Conservation (phyloP, 1,140 invertebrate genomes). For the Zaprionus kolodkinae region DNA sequence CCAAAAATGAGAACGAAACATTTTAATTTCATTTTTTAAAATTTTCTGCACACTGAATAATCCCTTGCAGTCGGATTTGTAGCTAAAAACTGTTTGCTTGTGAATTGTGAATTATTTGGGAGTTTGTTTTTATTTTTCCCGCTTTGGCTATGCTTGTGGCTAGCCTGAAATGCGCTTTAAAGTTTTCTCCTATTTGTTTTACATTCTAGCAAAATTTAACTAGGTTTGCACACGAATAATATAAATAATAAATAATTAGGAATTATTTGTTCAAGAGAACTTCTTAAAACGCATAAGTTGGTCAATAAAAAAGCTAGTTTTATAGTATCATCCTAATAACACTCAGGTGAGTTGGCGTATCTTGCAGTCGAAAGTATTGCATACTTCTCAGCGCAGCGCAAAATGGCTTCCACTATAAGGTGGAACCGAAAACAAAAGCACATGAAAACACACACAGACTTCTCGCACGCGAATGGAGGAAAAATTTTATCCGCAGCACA, state of each 20-base stretch:
- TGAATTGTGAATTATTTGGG: constrained; percentile 16
- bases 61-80: constrained; percentile 20
- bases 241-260: too few species aligned
- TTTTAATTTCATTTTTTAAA: constrained; percentile 32
- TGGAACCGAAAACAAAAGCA: constrained; percentile 11
- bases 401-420: constrained; percentile 24
- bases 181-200: background rate
- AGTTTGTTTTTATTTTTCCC: background rate
- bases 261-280: too few species aligned
- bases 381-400: constrained; percentile 19
- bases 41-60: constrained; percentile 2
- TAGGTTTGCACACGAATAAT: background rate
- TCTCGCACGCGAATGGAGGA: background rate
- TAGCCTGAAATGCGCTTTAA: constrained; percentile 12
- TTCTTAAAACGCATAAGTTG: background rate
- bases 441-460: background rate
- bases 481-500: constrained; percentile 15
- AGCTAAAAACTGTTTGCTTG: constrained; percentile 16
- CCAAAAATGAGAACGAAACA: constrained; percentile 15
- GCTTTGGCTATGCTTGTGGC: background rate
- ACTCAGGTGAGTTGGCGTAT: background rate
- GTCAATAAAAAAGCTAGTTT: background rate
- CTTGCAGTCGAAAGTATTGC: constrained; percentile 25
- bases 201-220: constrained; percentile 15
- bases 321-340: background rate